Conservation (phyloP, 2,113 vertebrate species). For the Bufo bufo region DNA sequence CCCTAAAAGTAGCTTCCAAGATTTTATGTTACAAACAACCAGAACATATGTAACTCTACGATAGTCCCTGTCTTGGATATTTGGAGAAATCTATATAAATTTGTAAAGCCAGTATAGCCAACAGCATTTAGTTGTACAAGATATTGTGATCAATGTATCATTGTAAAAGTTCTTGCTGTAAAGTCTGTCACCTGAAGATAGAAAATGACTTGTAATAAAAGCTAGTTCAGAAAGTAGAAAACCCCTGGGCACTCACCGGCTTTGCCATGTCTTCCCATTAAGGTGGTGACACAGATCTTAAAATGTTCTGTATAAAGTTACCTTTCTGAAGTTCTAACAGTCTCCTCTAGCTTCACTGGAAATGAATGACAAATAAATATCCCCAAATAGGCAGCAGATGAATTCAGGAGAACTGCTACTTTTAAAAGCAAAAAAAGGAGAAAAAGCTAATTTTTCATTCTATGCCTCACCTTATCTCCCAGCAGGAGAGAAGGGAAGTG, state of each 20-base stretch:
- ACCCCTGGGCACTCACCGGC: background rate
- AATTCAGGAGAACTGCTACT: background rate
- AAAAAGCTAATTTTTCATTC: slow-evolving; percentile 48
- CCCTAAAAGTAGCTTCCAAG: background rate
- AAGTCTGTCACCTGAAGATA: slow-evolving; percentile 27
- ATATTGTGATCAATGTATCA: slow-evolving; percentile 14
- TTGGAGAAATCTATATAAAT: slow-evolving; percentile 8
- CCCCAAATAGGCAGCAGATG: slow-evolving; percentile 26
- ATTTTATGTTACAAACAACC: background rate
- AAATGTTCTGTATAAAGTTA: slow-evolving; percentile 5
- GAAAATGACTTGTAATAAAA: slow-evolving; percentile 23
- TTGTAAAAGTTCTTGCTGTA: slow-evolving; percentile 22
- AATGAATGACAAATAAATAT: slow-evolving; percentile 15
- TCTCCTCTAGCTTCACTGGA: background rate
- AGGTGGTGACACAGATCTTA: slow-evolving; percentile 1
- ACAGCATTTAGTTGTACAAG: slow-evolving; percentile 22
- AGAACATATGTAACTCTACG: background rate
- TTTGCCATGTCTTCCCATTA: background rate
- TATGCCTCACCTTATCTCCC: slow-evolving; percentile 19
- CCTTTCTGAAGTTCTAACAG: slow-evolving; percentile 3
- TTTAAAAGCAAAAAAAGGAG: slow-evolving; percentile 21
- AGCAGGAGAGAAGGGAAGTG: slow-evolving; percentile 44
- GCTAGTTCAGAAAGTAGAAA: slow-evolving; percentile 27
- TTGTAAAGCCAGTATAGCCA: slow-evolving; percentile 4
- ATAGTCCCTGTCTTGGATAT: background rate